phyloP scores from a whole-genome alignment of 2,113 vertebrate species.

The Zootoca vivipara region DNA sequence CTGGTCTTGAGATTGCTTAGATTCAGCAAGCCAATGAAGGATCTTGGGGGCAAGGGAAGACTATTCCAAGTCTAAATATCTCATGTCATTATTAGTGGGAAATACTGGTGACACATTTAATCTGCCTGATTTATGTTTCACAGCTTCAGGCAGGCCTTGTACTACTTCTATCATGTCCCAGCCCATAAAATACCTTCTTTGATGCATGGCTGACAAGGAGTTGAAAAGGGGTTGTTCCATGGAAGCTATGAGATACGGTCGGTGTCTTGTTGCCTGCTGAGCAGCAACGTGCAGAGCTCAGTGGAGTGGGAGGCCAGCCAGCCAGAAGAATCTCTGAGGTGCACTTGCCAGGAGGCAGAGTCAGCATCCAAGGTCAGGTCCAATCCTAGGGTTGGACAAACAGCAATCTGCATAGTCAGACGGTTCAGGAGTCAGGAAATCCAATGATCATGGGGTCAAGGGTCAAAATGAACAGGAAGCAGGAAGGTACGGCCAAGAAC shows the following conservation, averaged over 20 bases:
- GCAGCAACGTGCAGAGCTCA: too few species aligned
- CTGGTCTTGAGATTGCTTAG: background rate
- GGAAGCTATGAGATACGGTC: background rate
- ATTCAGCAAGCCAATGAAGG: background rate
- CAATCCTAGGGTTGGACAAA: too few species aligned
- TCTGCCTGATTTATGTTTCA: constrained; percentile 26
- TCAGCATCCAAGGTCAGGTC: too few species aligned
- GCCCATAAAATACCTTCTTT: constrained; percentile 13
- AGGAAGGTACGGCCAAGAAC: too few species aligned
- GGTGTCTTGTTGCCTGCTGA: too few species aligned
- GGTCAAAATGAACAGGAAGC: too few species aligned
- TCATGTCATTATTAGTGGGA: background rate
- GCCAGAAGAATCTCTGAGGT: too few species aligned
- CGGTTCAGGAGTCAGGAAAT: too few species aligned
- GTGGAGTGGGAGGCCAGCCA: too few species aligned
- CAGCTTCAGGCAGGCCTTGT: constrained; percentile 45
- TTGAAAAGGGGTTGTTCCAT: constrained; percentile 22
- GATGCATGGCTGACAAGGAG: background rate
- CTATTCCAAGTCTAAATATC: background rate
- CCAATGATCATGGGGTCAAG: too few species aligned
- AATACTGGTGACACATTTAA: constrained; percentile 18
- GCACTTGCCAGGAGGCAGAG: too few species aligned
- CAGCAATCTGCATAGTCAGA: too few species aligned
- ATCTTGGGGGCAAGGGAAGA: background rate
- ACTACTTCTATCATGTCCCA: constrained; percentile 43